Conservation (phyloP, 2,888 invertebrate genomes). For the Acheta domesticus region DNA sequence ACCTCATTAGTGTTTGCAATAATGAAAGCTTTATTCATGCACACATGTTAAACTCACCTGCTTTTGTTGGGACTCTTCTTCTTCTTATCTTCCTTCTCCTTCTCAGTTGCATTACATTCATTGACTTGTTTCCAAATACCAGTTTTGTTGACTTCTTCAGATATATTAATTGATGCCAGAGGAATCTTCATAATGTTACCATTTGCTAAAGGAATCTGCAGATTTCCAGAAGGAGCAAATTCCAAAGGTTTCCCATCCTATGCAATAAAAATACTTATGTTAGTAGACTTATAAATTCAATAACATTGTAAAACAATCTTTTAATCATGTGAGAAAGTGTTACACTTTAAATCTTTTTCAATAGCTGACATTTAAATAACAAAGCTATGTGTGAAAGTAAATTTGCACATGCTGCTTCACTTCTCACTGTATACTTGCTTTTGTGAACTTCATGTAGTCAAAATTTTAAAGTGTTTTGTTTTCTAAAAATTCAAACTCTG, state of each 20-base stretch:
- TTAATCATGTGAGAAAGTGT: too few relatives aligned
- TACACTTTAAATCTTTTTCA: too few relatives aligned
- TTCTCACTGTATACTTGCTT: too few relatives aligned
- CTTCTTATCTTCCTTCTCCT: slow-evolving; percentile 51
- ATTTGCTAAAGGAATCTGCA: slow-evolving; percentile 83
- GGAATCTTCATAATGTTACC: slow-evolving; percentile 89
- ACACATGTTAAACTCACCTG: slow-evolving; percentile 27
- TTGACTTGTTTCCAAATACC: slow-evolving; percentile 93
- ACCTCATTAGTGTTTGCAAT: too few relatives aligned
- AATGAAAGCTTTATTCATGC: too few relatives aligned
- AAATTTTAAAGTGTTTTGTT: too few relatives aligned
- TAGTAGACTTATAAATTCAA: background rate
- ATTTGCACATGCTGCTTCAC: too few relatives aligned
- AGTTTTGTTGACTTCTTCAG: slow-evolving; percentile 89
- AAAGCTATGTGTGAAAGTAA: too few relatives aligned
- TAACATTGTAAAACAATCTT: too few relatives aligned
- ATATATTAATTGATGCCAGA: slow-evolving; percentile 79
- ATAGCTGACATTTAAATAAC: too few relatives aligned
- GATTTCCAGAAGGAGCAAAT: slow-evolving; percentile 53
- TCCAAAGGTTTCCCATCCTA: slow-evolving; percentile 44
- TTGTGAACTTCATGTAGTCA: too few relatives aligned
- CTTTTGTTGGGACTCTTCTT: slow-evolving; percentile 46
- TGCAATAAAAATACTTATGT: slow-evolving; percentile 12
- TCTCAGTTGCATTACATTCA: slow-evolving; percentile 58
- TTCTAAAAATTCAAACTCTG: too few relatives aligned